Base-by-base conservation (phyloP, 2,797 vertebrate genomes). In the Hemitrygon akajei region DNA sequence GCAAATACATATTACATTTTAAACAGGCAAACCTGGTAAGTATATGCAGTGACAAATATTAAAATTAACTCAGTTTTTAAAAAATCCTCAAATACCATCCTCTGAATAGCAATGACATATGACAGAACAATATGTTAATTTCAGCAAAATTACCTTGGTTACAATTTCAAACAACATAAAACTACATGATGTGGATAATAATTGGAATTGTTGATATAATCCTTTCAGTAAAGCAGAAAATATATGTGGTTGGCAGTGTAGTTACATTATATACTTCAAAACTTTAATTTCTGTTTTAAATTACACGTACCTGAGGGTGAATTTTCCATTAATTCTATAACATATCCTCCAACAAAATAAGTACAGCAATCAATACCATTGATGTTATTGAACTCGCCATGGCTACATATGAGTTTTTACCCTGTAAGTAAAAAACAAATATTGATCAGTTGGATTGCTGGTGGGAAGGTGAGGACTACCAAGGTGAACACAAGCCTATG, bases 301-400 rank as follows among this genome's bases (percentile, higher is more conserved):
- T 93, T 56, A 25, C 25, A 56, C 40, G 76, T 56, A 25, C 71
- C 73, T 7, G 11, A 75, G 69, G 71, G 40, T 93, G 40, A 93
- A 58, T 58, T 93, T 93, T 93, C 69, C 91, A 93, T 56, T 93
- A 93, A 93, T 93, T 93, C 40, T 76, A n/a, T 71, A 93, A 93
- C 37, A 71, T 40, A 3, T 71, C 40, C 71, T 18, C 4, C 56
- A 40, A 30, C 14, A 92, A 75, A 47, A 5, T 75, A 25, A 92
- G 71, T 56, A 92, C 69, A 75, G 73, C 37, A 93, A 93, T 93
- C 91, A 76, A 93, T 93, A 27, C 37, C 91, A 30, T 30, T n/a
- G 71, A 75, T 27, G 71, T 73, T 73, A 58, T 58, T 93, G 71
- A 40, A 5, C 20, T 7, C n/a, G 18, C 34, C 14, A 5, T 56